phyloP scores from a whole-genome alignment of 2,113 vertebrate genomes.

The Heterotis niloticus region DNA sequence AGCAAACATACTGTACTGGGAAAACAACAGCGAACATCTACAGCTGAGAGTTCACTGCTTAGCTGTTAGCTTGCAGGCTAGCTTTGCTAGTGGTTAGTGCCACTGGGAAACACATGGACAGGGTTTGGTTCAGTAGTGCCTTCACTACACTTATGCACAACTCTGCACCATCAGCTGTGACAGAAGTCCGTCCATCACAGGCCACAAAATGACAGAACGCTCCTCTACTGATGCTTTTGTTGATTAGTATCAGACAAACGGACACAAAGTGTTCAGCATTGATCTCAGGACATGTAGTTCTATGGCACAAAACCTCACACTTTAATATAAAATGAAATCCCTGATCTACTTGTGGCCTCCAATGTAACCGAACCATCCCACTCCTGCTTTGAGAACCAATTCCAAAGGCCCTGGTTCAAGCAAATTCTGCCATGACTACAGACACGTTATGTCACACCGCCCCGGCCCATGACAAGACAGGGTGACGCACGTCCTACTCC shows the following conservation, averaged over 20 bases:
- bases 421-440: no score
- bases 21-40: slow-evolving; percentile 10
- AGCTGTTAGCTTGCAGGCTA: not conserved
- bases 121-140: not conserved
- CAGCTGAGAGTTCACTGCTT: not conserved
- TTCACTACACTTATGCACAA: not conserved
- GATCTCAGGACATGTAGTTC: not conserved
- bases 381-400: no score
- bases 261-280: not conserved
- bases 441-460: no score
- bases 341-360: no score
- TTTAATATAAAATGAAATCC: no score
- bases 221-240: not conserved
- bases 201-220: not conserved
- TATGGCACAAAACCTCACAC: not conserved
- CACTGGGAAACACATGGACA: not conserved
- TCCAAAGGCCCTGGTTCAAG: no score
- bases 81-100: not conserved
- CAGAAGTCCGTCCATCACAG: not conserved
- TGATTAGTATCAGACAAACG: not conserved
- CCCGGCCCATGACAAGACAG: no score
- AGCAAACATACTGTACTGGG: not conserved
- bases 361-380: no score
- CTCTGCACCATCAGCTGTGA: not conserved
- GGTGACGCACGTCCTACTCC: no score